phyloP scores from a whole-genome alignment of 2,888 invertebrate genomes.

The Drosophila emarginata region DNA sequence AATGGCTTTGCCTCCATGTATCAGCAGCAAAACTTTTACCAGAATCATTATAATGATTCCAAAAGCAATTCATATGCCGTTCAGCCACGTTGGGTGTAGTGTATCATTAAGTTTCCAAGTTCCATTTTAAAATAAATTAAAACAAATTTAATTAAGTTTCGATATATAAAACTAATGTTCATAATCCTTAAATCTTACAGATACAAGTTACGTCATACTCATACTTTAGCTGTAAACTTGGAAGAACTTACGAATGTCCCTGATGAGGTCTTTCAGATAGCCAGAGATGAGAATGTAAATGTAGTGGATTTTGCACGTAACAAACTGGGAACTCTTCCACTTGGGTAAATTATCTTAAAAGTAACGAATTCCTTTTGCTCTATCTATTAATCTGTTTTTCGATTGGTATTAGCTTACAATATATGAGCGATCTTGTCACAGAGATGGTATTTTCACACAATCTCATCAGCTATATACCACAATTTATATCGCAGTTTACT shows the following conservation, averaged over 20 bases:
- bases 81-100: slow-evolving; percentile 65
- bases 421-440: slow-evolving; percentile 84
- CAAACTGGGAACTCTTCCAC: slow-evolving; percentile 87
- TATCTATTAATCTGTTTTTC: not conserved
- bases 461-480: slow-evolving; percentile 85
- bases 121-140: not conserved
- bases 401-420: slow-evolving; percentile 82
- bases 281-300: slow-evolving; percentile 87
- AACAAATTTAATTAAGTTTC: not conserved
- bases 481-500: slow-evolving; percentile 85
- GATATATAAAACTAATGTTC: not conserved
- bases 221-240: slow-evolving; percentile 79
- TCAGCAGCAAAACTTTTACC: slow-evolving; percentile 17
- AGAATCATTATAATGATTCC: not conserved
- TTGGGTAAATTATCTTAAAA: slow-evolving; percentile 83
- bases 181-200: slow-evolving; percentile 73
- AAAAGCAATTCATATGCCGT: slow-evolving; percentile 16
- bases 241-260: slow-evolving; percentile 87
- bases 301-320: slow-evolving; percentile 93
- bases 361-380: not conserved
- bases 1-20: slow-evolving; percentile 6
- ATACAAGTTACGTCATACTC: slow-evolving; percentile 85
- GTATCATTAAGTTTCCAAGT: slow-evolving; percentile 53
- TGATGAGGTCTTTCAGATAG: slow-evolving; percentile 87
- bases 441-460: slow-evolving; percentile 90